phyloP scores from a whole-genome alignment of 2,113 vertebrate species.

The Rhynchomys soricoides region DNA sequence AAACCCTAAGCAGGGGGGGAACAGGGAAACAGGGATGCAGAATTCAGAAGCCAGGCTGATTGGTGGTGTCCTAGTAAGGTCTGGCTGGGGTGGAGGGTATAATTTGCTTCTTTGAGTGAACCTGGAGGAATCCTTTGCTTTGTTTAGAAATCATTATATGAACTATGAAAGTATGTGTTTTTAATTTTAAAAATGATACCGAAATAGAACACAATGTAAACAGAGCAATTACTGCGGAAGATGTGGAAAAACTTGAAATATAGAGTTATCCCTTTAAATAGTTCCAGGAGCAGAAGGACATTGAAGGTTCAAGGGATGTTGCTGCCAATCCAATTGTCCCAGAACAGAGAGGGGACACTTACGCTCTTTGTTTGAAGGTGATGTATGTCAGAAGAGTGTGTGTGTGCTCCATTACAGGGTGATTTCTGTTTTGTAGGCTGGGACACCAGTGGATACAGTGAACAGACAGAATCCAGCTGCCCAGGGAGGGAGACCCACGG shows the following conservation, averaged over 20 bases:
- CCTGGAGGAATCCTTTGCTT: constrained; percentile 40
- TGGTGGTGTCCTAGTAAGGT: background rate
- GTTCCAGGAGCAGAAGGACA: background rate
- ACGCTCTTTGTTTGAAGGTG: background rate
- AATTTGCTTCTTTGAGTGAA: constrained; percentile 26
- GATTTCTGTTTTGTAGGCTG: background rate
- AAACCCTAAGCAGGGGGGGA: background rate
- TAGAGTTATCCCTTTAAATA: constrained; percentile 48
- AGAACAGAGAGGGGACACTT: background rate
- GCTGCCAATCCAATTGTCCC: background rate
- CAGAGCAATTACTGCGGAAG: constrained; percentile 45
- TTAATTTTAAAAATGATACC: background rate
- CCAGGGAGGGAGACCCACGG: background rate
- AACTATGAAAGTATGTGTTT: constrained; percentile 45
- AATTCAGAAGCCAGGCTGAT: background rate
- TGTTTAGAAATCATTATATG: constrained; percentile 68
- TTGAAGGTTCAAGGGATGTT: background rate
- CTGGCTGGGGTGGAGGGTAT: constrained; percentile 29
- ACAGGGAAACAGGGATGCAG: background rate
- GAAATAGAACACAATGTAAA: constrained; percentile 61
- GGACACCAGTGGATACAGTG: too few species aligned
- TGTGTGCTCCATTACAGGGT: too few species aligned
- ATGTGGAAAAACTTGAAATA: constrained; percentile 29
- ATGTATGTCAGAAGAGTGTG: background rate
- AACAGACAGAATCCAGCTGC: background rate